Base-by-base conservation (phyloP, 2,113 vertebrate species). In the Marmota monax region DNA sequence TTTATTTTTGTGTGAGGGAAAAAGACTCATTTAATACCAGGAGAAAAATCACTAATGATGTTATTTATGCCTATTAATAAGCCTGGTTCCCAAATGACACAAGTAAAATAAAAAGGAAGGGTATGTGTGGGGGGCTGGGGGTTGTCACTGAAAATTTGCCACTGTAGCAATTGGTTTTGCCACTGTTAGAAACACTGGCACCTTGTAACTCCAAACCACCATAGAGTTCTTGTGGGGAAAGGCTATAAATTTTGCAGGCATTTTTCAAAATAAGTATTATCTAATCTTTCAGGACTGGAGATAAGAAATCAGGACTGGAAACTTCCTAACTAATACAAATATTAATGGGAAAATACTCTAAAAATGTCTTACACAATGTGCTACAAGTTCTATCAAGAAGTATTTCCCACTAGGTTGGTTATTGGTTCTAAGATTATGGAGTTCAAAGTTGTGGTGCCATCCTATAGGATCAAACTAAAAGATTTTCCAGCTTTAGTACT, bases 371-470 rank as follows among this genome's bases (percentile, higher is more conserved):
- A 53, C 67, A 73, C 27, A 76, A 58, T 42, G 32, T 67, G 48
- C 78, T 77, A 51, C 32, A 73, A 17, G 65, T 96, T 72, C 58
- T 65, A 29, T 63, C 61, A 86, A 8, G 29, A 89, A n/a, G 14
- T 65, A 14, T 76, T 83, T 92, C 48, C n/a, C 48, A 27, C 13
- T 42, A 63, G 32, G 2, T 39, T 45, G 29, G 27, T 72, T 39
- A 56, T 37, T 82, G 69, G 45, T 96, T 93, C 88, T 83, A 56
- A 94, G 27, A n/a, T 89, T 77, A 67, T 65, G 25, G 34, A 92
- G 29, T 74, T 34, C 45, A 77, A 80, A 58, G 2, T 92, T 83
- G 90, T 48, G 53, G 18, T 58, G 32, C 2, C 42, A 27, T 80
- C 58, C 73, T 86, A 1, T 16, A 61, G 32, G 72, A 67, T 20